Percentiles rank a stretch among this genome's conserved stretches.
phyloP scores from a whole-genome alignment of 2,888 invertebrate species.

The Axea sp. region DNA sequence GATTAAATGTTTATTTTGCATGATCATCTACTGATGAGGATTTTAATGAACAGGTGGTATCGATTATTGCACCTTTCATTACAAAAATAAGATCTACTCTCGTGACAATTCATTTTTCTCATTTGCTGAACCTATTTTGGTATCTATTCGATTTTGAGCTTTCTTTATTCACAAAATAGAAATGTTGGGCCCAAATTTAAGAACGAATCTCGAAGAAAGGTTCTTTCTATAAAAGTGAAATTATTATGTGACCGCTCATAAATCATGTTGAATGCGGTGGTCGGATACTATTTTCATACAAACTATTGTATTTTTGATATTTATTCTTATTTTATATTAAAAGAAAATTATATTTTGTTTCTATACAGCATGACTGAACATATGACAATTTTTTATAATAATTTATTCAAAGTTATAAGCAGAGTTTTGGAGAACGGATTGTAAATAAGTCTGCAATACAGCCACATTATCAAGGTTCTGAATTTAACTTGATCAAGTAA shows the following conservation, averaged over 20 bases:
- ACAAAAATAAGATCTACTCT: slow-evolving; percentile 57
- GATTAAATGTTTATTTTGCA: too few relatives aligned
- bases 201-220: slow-evolving; percentile 44
- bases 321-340: slow-evolving; percentile 1
- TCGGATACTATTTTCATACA: slow-evolving; percentile 62
- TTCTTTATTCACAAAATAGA: slow-evolving; percentile 72
- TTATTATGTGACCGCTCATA: slow-evolving; percentile 72
- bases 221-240: slow-evolving; percentile 70
- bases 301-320: slow-evolving; percentile 8
- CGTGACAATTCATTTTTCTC: slow-evolving; percentile 76
- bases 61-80: slow-evolving; percentile 27
- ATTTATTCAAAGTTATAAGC: too few relatives aligned
- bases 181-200: slow-evolving; percentile 72
- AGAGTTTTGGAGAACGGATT: too few relatives aligned
- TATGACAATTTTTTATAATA: too few relatives aligned
- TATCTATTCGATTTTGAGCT: slow-evolving; percentile 45
- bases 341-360: neutral
- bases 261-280: slow-evolving; percentile 75
- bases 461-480: too few relatives aligned
- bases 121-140: slow-evolving; percentile 70
- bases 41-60: slow-evolving; percentile 72
- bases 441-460: neutral
- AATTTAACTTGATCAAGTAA: too few relatives aligned
- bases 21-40: slow-evolving; percentile 71
- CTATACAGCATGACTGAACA: too few relatives aligned